These are phyloP conservation scores for Bovichtus diacanthus DNA, from an alignment of 2,797 vertebrate genomes.

Conservation along the genomic window DNA sequence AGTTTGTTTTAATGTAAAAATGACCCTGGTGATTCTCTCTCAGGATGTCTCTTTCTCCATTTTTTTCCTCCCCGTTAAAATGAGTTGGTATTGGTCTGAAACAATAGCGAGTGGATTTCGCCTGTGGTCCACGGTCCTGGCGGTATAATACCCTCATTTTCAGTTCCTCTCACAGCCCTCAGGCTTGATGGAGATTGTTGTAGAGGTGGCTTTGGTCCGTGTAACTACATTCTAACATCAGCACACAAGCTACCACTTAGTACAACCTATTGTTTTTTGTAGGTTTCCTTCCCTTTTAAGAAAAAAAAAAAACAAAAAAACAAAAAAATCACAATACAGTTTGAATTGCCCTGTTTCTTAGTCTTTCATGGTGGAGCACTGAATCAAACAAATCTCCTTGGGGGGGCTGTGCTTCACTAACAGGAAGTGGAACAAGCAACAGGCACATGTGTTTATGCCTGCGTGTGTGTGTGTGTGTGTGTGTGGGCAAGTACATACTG, in stretches of 20 bases:
- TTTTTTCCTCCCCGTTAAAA: conserved; percentile 35
- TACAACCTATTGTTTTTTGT: conserved; percentile 67
- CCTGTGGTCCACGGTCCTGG: conserved; percentile 57
- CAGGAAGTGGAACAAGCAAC: conserved; percentile 75
- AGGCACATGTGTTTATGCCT: conserved; percentile 45
- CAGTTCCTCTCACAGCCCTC: conserved; percentile 70
- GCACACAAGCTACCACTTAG: conserved; percentile 65
- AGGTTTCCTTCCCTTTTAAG: conserved; percentile 12
- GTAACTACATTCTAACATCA: conserved; percentile 75
- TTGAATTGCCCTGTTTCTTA: conserved; percentile 75
- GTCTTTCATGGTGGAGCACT: conserved; percentile 61
- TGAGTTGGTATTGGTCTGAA: conserved; percentile 59
- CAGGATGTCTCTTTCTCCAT: conserved; percentile 50
- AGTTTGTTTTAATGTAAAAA: conserved; percentile 28
- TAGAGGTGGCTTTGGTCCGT: conserved; percentile 71
- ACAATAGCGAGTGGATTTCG: conserved; percentile 68
- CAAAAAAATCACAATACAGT: conserved; percentile 63
- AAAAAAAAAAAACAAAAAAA: background rate
- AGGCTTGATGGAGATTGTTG: conserved; percentile 73
- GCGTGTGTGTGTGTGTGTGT: conserved; percentile 23
- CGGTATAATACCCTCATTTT: conserved; percentile 78
- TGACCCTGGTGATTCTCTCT: conserved; percentile 17
- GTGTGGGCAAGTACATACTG: background rate
- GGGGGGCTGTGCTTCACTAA: conserved; percentile 73
- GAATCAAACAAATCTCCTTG: conserved; percentile 78